Evolutionary conservation across 37 sponge, comb jelly and placozoan species (phyloP), one percentile per base, ranked within the genome.

Genomic region (Bolinopsis microptera): DNA sequence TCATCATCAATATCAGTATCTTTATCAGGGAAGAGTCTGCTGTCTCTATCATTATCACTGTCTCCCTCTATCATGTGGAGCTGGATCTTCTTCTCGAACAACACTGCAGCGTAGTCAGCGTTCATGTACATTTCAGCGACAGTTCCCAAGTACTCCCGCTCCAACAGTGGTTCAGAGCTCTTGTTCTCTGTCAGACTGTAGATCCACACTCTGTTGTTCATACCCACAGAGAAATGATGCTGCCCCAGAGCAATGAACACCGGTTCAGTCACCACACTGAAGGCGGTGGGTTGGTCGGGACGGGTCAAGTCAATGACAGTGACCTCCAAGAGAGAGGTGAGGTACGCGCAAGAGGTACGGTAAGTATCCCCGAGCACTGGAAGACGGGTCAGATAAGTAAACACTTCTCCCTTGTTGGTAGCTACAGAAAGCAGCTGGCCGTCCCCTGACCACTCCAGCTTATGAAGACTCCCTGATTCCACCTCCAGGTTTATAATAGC

Each of bases 141-240:
- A 31, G 93, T 94, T 18, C 96, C 97, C 0, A 96, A 88, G 93
- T 96, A 98, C 3, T 97, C 96, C 69, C 92, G 92, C 93, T 97
- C 97, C 32, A 94, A 76, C 0, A 96, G 93, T 31, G 69, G 83
- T 25, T 92, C 93, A 25, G 93, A 35, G 35, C 70, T 69, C 93
- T 83, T 69, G 72, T 95, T 82, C 5, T 95, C 95, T 22, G 93
- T 83, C 24, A 96, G 40, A 23, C 94, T 93, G 94, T 95, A 96
- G 48, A 97, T 94, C 99, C 99, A 98, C 18, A 82, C 96, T 69
- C 97, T 92, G 92, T 98, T 96, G 83, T 98, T 98, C 93, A 97
- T 96, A 13, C 97, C 99, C 30, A 97, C 94, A n/a, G 99, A 97
- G 83, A 98, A 69, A 67, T 96, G 97, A 69, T 95, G 94, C 26